Base-by-base conservation (phyloP, 1,140 invertebrate genomes). In the Acromyrmex heyeri region DNA sequence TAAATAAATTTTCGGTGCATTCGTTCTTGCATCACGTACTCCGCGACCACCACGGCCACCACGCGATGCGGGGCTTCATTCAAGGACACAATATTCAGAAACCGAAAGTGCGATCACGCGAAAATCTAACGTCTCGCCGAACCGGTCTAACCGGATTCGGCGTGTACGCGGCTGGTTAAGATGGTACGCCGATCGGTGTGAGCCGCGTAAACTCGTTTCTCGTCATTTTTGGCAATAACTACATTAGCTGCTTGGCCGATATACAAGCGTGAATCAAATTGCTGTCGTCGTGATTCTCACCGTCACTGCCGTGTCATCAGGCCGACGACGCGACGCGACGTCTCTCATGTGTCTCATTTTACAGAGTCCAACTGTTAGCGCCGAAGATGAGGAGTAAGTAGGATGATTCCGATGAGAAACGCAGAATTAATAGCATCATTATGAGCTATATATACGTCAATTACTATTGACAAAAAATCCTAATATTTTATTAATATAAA, bases 81-180 rank as follows among this genome's bases (percentile, higher is more conserved):
- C 94, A 94, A 94, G 94, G 93, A 95, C 93, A 93, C 93, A 90
- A 94, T 94, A 95, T 94, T 95, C 92, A 93, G 95, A 95, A 95
- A 95, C 95, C 94, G 95, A 95, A 95, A 95, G 95, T 95, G 95
- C 95, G 94, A 95, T 94, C 95, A 95, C 95, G 94, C 95, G 95
- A 95, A 95, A 95, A 95, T 95, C 95, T 95, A 95, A 95, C 94
- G 94, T 95, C 94, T 93, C 93, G 93, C 92, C 92, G 92, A 95
- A 95, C 95, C 95, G 95, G 95, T 95, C 94, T 95, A 93, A 95
- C 95, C 93, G 95, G 95, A 95, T 95, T 94, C 93, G 92, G 93
- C 79, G 69, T 73, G 88, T 88, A 78, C 87, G 64, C 77, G 83
- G 70, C 85, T 90, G 87, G 87, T 86, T 90, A 83, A 89, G 87